Conservation (phyloP, 2,113 vertebrate species). For the Laticauda colubrina region DNA sequence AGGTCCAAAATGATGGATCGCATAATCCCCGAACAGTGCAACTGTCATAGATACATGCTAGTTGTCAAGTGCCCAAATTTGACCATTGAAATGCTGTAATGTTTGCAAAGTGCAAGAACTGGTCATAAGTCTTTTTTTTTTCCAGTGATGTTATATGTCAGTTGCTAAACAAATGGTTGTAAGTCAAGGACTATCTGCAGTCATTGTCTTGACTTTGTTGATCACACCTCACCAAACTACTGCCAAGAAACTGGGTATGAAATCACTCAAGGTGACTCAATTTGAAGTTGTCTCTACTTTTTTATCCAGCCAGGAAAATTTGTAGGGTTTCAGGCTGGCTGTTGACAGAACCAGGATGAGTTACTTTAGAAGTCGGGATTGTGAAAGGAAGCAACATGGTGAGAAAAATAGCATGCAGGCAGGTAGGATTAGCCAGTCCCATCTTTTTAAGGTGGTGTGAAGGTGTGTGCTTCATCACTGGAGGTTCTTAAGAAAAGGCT, state of each 20-base stretch:
- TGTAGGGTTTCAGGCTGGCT: not conserved
- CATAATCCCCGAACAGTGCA: no score
- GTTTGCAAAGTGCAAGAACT: no score
- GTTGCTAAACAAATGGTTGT: no score
- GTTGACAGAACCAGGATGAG: not conserved
- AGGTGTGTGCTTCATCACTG: no score
- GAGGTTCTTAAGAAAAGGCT: no score
- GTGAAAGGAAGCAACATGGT: not conserved
- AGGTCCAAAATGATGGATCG: no score
- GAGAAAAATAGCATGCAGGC: not conserved
- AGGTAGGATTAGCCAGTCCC: not conserved
- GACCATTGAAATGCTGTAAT: no score
- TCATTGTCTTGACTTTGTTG: not conserved
- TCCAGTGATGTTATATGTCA: no score
- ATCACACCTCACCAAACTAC: not conserved
- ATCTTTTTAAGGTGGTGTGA: not conserved
- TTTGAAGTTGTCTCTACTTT: not conserved
- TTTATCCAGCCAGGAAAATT: not conserved
- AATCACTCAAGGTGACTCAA: not conserved
- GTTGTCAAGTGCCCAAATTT: no score
- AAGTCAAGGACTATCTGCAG: not conserved
- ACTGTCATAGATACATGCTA: no score
- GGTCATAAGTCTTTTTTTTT: no score
- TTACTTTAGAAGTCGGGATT: not conserved
- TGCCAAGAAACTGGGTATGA: not conserved